Base-by-base conservation (phyloP, 2,888 invertebrate species). In the Tromatobia lineatoria region DNA sequence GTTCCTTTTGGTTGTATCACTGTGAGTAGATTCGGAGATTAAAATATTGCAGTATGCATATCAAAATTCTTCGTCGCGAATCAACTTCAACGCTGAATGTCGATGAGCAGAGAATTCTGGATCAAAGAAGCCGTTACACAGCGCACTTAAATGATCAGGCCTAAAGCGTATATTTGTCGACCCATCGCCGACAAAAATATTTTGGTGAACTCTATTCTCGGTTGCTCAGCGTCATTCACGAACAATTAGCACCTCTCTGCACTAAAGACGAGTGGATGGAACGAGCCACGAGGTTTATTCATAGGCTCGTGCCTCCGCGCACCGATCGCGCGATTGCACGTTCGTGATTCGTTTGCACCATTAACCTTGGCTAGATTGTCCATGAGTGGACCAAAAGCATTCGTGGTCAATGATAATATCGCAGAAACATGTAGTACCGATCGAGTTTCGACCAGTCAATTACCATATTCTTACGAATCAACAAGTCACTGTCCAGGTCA, bases 141-240 rank as follows among this genome's bases (percentile, higher is more conserved):
- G 29, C 64, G 47, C 25, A 57, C 57, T 57, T 13, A 7, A 42
- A 47, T 59, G 23, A 64, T 18, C 29, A 52, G 29, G 4, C 50
- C 13, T 20, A 70, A 69, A 70, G 10, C 20, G 70, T 45, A 64
- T 74, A 74, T 87, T 87, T 82, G 85, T 80, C 85, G 83, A 77
- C 83, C 80, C 73, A 79, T 86, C 78, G 85, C n/a, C 80, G 83
- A 85, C 82, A 83, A 86, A 88, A 88, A 88, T 88, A 89, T 90
- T 90, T 89, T 87, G 87, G 82, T 83, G 82, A 84, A 67, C 59
- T 79, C 85, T 89, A 89, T 89, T 90, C 87, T 84, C 85, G 85
- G 86, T 70, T 18, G 75, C 66, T 57, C 79, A 75, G 85, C 88
- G 88, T 89, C 88, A 89, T 87, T 88, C 86, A 78, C 76, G 66